phyloP scores from a whole-genome alignment of 2,797 vertebrate species.

The Luscinia megarhynchos region DNA sequence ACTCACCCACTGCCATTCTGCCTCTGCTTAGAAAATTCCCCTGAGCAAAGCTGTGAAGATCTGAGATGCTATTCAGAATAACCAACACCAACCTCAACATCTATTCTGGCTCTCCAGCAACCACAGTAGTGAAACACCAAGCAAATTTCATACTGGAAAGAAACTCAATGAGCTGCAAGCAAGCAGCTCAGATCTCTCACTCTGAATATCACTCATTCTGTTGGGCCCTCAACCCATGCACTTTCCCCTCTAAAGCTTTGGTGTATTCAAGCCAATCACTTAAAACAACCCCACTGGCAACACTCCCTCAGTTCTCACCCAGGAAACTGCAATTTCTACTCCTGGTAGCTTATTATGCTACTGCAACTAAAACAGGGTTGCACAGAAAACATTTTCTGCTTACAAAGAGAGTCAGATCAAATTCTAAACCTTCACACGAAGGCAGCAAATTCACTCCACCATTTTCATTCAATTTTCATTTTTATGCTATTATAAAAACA shows the following conservation, averaged over 20 bases:
- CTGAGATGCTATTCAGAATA: not conserved
- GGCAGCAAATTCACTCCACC: not conserved
- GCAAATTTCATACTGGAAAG: not conserved
- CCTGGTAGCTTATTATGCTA: not conserved
- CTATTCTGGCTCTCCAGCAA: not conserved
- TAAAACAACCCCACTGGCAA: not conserved
- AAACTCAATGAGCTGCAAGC: not conserved
- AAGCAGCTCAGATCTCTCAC: not conserved
- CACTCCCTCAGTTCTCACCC: not conserved
- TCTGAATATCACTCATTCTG: rapidly evolving
- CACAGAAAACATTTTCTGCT: not conserved
- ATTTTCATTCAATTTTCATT: not conserved
- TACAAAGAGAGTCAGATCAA: not conserved
- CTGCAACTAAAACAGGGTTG: not conserved
- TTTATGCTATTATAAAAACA: not conserved
- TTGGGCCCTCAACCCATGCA: not conserved
- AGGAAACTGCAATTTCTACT: not conserved
- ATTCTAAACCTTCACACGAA: not conserved
- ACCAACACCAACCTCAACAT: not conserved
- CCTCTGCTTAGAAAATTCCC: not conserved
- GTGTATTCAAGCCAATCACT: not conserved
- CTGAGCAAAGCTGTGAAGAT: not conserved
- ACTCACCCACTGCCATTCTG: not conserved
- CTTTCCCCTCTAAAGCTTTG: not conserved
- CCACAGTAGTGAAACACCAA: not conserved